phyloP scores from a whole-genome alignment of 2,888 invertebrate genomes.

The Scelioninae gen. 1 region DNA sequence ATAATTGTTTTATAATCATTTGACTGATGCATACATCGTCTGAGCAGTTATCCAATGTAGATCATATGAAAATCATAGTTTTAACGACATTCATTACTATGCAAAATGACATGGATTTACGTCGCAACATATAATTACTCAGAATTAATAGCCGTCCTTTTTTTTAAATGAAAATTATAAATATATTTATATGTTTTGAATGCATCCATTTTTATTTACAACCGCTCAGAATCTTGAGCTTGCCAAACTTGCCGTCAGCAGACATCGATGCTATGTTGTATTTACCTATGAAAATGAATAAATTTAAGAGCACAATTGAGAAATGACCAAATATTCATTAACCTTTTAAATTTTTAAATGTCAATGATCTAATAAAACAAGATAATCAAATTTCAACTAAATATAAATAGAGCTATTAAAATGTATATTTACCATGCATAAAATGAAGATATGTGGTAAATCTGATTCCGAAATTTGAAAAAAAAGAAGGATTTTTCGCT shows the following conservation, averaged over 20 bases:
- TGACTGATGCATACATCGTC: background rate
- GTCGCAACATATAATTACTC: constrained; percentile 15
- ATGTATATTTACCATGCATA: background rate
- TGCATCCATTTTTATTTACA: background rate
- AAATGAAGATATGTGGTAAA: background rate
- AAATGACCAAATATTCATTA: too few relatives aligned
- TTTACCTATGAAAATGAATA: background rate
- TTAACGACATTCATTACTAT: constrained; percentile 38
- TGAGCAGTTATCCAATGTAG: constrained; percentile 42
- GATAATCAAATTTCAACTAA: background rate
- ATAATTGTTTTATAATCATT: constrained; percentile 26
- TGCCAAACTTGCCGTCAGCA: too few relatives aligned
- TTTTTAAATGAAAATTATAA: background rate
- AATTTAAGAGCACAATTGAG: background rate
- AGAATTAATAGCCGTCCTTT: constrained; percentile 8
- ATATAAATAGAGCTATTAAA: background rate
- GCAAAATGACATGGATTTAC: constrained; percentile 16
- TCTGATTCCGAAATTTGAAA: too few relatives aligned
- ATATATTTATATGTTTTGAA: background rate
- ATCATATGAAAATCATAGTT: constrained; percentile 39
- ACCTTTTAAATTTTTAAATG: constrained; percentile 13
- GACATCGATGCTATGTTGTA: background rate
- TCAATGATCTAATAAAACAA: constrained; percentile 3
- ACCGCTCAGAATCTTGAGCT: too few relatives aligned
- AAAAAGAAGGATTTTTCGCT: background rate